Evolutionary conservation across 2,113 vertebrate species (phyloP), one percentile per base, ranked within the genome.

Genomic region (Barnardius zonarius): DNA sequence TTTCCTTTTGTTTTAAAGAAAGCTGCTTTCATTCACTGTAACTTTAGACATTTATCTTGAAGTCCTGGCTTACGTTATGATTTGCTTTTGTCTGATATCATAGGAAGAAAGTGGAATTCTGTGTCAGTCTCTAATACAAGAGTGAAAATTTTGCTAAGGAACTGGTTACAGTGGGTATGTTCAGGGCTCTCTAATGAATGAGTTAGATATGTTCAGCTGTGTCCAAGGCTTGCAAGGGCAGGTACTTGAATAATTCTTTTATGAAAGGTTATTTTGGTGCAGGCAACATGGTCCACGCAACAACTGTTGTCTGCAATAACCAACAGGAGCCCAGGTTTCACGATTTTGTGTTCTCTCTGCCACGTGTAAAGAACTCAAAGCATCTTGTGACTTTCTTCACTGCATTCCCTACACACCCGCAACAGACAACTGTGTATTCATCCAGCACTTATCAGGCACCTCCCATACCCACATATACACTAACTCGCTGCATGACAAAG

Each of bases 251-350:
- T 48, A 48, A 31, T n/a, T 31, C 11, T 33, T 19, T 52, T 20
- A 24, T 31, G 14, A 37, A 66, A 66, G 4, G 4, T 24, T 66
- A 46, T 61, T 59, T 55, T 82, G 16, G 18, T 39, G 63, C 22
- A 49, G 39, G 61, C 61, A n/a, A 10, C 13, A 5, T 2, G 7
- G 30, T 17, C 25, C 0, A 0, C 13, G 17, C 14, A 52, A 31
- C 25, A 33, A 20, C 19, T 19, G 6, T 23, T 62, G 16, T 24
- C 33, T 83, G 35, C 39, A 75, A 46, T 52, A 74, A 11, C 9
- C 33, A 59, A 4, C 7, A 75, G 39, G 10, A 55, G 11, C 23
- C 17, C 43, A 33, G 24, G 11, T 30, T 69, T 90, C 41, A 10
- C 12, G 27, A 9, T 3, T 82, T 13, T 44, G 44, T 24, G 8